Percentiles rank a stretch among this genome's conserved stretches.
These are phyloP conservation scores for Pyrrhia umbra DNA, from an alignment of 2,888 invertebrate species.

Conservation along the genomic window DNA sequence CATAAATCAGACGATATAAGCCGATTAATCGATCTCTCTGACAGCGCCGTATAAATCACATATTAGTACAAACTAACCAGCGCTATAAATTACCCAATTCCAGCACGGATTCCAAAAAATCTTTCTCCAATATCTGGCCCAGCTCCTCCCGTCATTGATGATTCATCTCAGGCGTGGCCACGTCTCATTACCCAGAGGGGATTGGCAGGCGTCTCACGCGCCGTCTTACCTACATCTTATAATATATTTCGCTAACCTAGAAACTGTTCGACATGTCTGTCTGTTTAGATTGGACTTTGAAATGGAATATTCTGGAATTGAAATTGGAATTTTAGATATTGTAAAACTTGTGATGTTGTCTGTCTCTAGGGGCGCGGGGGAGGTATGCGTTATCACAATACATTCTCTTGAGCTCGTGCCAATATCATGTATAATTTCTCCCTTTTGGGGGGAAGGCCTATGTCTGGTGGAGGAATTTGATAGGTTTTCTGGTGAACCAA, in stretches of 20 bases:
- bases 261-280: background rate
- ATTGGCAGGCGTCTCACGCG: conserved; percentile 38
- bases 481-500: too few species aligned
- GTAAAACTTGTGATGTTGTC: background rate
- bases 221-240: conserved; percentile 31
- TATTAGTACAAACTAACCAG: background rate
- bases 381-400: background rate
- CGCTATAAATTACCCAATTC: conserved; percentile 13
- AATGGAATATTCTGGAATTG: conserved; percentile 2
- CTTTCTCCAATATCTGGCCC: conserved; percentile 21
- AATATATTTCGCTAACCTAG: conserved; percentile 7
- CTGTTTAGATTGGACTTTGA: background rate
- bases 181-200: conserved; percentile 49
- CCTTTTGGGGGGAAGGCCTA: too few species aligned
- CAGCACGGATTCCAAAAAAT: conserved; percentile 1
- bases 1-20: too few species aligned
- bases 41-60: background rate
- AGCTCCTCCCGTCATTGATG: conserved; percentile 25
- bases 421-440: background rate
- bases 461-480: background rate
- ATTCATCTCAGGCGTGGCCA: conserved; percentile 51
- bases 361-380: background rate
- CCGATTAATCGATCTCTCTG: too few species aligned
- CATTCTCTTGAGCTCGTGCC: background rate
- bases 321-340: background rate